Evolutionary conservation across 2,113 vertebrate genomes (phyloP), one percentile per base, ranked within the genome.

Genomic region (Planiliza haematocheilus): DNA sequence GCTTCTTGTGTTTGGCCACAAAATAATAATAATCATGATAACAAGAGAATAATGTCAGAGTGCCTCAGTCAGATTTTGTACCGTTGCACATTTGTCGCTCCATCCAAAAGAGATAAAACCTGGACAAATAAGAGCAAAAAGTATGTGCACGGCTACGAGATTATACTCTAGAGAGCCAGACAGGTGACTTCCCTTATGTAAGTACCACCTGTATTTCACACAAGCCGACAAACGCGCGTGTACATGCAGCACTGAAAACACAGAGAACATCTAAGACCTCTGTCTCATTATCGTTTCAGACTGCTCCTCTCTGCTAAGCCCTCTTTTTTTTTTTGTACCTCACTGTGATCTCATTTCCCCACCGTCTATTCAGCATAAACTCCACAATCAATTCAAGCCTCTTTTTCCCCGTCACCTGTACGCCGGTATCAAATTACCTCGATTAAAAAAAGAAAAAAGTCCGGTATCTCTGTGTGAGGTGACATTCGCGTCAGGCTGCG

Each of bases 251-350:
- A 8, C 16, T 37, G 62, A 42, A 46, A 62, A 58, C 14, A 42
- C 5, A 42, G 43, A 2, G 43, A 21, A 21, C 68, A 53, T n/a
- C 11, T 38, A 30, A 51, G 49, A 57, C 64, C 59, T 65, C 17
- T 20, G 43, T 46, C 77, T 84, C 77, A 74, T 78, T 85, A 78
- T 53, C 43, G 49, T 62, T 39, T 51, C 53, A 58, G n/a, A 43
- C 16, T 10, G 46, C 38, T 18, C 30, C 24, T 30, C 51, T 68
- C 34, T 10, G 24, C 56, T 34, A 14, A 64, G 51, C 36, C 34
- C 48, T 43, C 16, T 24, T 21, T 36, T 68, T 10, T 18, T 13
- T 30, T 30, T 30, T 30, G 24, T 5, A 57, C 61, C 38, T n/a
- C 39, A 34, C 58, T 70, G 41, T 56, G 50, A 75, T 70, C 84